Evolutionary conservation across 2,888 invertebrate species (phyloP).

Genomic region (Nomada fabriciana): DNA sequence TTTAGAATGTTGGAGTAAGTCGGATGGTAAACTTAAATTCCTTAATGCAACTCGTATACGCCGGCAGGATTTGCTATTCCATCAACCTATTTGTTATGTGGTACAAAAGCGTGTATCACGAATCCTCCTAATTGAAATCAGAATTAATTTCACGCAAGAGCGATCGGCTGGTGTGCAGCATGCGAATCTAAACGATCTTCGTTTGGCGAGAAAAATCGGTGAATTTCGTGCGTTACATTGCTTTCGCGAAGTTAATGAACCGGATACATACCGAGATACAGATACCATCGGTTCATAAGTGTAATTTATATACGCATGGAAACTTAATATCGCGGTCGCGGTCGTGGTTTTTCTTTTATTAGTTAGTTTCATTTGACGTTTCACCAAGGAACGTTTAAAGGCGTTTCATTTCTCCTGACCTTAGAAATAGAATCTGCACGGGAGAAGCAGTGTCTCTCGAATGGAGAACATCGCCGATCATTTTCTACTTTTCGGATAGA

Average conservation of each 20-base stretch:
- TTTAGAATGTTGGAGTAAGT: neutral
- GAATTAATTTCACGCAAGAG: slow-evolving; percentile 39
- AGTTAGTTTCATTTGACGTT: slow-evolving; percentile 10
- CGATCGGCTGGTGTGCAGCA: slow-evolving; percentile 7
- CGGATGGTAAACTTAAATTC: slow-evolving; percentile 20
- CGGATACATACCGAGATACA: slow-evolving; percentile 9
- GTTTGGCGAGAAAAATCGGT: neutral
- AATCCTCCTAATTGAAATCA: slow-evolving; percentile 51
- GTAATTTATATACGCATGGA: slow-evolving; percentile 31
- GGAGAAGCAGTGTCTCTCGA: neutral
- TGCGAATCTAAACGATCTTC: slow-evolving; percentile 10
- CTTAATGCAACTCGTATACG: slow-evolving; percentile 50
- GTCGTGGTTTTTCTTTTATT: slow-evolving; percentile 22
- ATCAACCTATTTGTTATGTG: slow-evolving; percentile 76
- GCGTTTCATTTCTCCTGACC: slow-evolving; percentile 16
- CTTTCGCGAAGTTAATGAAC: slow-evolving; percentile 56
- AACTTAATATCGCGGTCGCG: slow-evolving; percentile 43
- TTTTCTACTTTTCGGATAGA: too few species aligned
- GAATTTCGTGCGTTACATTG: slow-evolving; percentile 4
- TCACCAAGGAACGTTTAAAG: neutral
- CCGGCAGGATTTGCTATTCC: slow-evolving; percentile 58
- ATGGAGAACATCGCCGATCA: too few species aligned
- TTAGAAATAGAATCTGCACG: neutral
- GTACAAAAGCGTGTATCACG: slow-evolving; percentile 59
- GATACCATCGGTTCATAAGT: slow-evolving; percentile 25